Conservation (phyloP, 2,888 invertebrate species). For the Lomographa bimaculata region DNA sequence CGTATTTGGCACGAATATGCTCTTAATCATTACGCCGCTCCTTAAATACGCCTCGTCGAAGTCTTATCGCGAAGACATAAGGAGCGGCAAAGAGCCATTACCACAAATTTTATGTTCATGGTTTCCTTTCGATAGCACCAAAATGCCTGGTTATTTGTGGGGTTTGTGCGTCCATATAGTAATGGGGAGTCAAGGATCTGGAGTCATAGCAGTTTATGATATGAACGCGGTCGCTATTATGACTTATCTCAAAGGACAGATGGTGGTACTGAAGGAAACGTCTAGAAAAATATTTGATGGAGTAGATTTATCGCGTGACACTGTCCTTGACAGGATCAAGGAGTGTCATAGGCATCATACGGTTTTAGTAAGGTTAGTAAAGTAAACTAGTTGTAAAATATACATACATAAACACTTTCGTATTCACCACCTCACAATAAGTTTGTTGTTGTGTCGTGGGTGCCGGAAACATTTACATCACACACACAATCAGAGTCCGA, state of each 20-base stretch:
- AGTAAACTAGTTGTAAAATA: too few relatives aligned
- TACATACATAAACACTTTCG: too few relatives aligned
- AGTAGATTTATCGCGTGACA: slow-evolving; percentile 17
- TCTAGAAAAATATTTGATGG: slow-evolving; percentile 47
- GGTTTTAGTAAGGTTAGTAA: slow-evolving; percentile 54
- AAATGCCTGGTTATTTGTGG: slow-evolving; percentile 54
- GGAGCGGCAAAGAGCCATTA: slow-evolving; percentile 45
- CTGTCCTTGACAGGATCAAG: slow-evolving; percentile 45
- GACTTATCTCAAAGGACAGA: slow-evolving; percentile 63
- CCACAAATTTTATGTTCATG: slow-evolving; percentile 61
- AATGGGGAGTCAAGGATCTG: slow-evolving; percentile 50
- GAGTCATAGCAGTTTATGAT: slow-evolving; percentile 54
- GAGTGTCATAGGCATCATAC: slow-evolving; percentile 63
- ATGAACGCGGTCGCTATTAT: slow-evolving; percentile 54
- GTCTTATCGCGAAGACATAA: slow-evolving; percentile 45
- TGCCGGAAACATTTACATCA: too few relatives aligned
- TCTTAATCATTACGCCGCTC: slow-evolving; percentile 47
- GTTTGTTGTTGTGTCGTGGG: too few relatives aligned
- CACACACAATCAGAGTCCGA: too few relatives aligned
- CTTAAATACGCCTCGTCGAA: slow-evolving; percentile 42
- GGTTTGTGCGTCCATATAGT: slow-evolving; percentile 46
- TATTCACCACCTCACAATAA: too few relatives aligned
- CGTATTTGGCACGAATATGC: slow-evolving; percentile 44
- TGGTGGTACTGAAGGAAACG: slow-evolving; percentile 49
- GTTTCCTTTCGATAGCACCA: slow-evolving; percentile 62